Conservation (phyloP, 2,888 invertebrate species). For the Notodonta ziczac region DNA sequence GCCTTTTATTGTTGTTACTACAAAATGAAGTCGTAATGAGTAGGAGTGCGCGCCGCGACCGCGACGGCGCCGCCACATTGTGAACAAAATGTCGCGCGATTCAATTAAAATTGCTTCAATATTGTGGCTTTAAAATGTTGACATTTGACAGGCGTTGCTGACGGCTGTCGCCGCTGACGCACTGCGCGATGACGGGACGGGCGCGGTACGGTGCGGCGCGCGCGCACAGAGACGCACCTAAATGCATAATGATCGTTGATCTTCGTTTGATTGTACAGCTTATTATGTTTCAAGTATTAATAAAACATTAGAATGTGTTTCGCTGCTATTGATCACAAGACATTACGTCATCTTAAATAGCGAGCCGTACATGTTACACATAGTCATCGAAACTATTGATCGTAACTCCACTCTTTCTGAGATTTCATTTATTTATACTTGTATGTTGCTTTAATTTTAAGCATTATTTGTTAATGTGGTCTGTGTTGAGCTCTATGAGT, state of each 20-base stretch:
- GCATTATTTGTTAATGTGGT: conserved; percentile 29
- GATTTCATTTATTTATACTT: neutral
- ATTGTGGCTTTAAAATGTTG: conserved; percentile 71
- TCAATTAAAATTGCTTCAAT: conserved; percentile 80
- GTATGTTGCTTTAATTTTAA: conserved; percentile 11
- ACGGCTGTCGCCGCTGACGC: conserved; percentile 62
- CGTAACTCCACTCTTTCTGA: neutral
- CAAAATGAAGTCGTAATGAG: conserved; percentile 83
- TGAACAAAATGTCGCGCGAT: conserved; percentile 69
- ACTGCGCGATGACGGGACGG: conserved; percentile 17
- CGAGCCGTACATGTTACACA: neutral
- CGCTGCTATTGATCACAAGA: conserved; percentile 1
- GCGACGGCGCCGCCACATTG: conserved; percentile 47
- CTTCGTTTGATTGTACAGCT: conserved; percentile 28
- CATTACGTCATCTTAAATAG: conserved; percentile 3
- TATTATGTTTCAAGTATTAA: conserved; percentile 22
- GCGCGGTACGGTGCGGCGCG: conserved; percentile 32
- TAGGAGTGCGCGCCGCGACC: conserved; percentile 48
- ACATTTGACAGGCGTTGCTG: conserved; percentile 80
- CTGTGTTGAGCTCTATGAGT: conserved; percentile 15
- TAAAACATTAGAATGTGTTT: conserved; percentile 20
- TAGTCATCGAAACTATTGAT: neutral
- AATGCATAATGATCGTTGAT: conserved; percentile 33
- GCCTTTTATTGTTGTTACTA: conserved; percentile 75
- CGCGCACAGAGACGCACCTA: conserved; percentile 27